A percentile compares a stretch with the other conserved stretches of the same genome.
Evolutionary conservation across 2,888 invertebrate genomes (phyloP).

Genomic region (Acleris cristana): DNA sequence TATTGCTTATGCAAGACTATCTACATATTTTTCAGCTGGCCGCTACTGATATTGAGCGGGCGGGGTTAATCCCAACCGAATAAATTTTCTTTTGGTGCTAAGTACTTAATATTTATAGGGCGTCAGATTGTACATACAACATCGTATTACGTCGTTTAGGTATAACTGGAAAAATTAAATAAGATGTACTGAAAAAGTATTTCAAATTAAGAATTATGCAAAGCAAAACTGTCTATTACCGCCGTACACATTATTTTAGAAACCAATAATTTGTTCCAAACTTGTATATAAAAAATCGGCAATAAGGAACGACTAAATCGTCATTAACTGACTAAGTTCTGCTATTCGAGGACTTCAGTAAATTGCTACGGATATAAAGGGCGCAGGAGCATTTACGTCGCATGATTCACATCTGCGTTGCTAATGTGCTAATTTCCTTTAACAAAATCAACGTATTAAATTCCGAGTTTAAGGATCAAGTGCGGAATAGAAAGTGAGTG

Average conservation of each 20-base stretch:
- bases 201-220: no score
- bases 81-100: conserved; percentile 1
- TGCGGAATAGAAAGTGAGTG: conserved; percentile 11
- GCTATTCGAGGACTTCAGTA: no score
- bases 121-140: background rate
- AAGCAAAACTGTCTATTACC: no score
- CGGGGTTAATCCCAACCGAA: conserved; percentile 13
- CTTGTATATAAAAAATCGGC: no score
- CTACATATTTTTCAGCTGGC: conserved; percentile 16
- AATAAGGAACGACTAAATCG: no score
- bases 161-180: no score
- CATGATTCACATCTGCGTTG: conserved; percentile 9
- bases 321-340: no score
- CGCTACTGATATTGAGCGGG: conserved; percentile 16
- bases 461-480: conserved; percentile 5
- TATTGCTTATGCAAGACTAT: conserved; percentile 26
- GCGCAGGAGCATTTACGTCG: background rate
- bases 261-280: no score
- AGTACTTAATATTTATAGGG: conserved; percentile 1
- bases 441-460: conserved; percentile 23
- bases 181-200: no score
- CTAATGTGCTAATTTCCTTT: conserved; percentile 1
- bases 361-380: no score
- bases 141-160: background rate
- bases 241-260: no score